phyloP scores from a whole-genome alignment of 2,888 invertebrate genomes.

The Alsophila aescularia region DNA sequence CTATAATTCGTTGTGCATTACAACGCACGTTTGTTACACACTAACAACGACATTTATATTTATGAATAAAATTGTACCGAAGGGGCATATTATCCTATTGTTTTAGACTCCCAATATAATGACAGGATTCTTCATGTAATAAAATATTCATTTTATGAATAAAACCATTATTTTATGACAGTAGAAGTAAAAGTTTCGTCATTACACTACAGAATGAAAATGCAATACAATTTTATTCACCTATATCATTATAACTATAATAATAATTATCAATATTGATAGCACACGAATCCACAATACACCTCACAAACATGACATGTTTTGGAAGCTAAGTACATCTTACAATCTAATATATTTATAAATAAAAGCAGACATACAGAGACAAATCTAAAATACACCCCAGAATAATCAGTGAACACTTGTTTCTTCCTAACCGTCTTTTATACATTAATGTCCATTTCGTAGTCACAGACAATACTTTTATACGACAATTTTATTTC shows the following conservation, averaged over 20 bases:
- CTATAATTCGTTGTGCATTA: conserved; percentile 65
- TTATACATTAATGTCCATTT: conserved; percentile 41
- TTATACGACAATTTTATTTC: conserved; percentile 15
- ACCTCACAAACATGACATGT: conserved; percentile 45
- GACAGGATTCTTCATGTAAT: too few species aligned
- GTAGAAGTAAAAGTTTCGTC: too few species aligned
- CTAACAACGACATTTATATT: conserved; percentile 44
- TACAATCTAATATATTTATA: conserved; percentile 32
- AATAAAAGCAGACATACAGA: conserved; percentile 37
- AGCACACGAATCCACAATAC: conserved; percentile 60
- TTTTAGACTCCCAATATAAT: too few species aligned
- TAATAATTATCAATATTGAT: conserved; percentile 48
- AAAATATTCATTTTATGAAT: too few species aligned
- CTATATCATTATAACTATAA: conserved; percentile 29
- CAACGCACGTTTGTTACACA: conserved; percentile 51
- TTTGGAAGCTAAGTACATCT: conserved; percentile 65
- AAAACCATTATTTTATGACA: too few species aligned
- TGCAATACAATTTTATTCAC: conserved; percentile 29
- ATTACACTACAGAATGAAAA: background rate
- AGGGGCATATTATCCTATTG: too few species aligned
- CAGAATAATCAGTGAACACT: conserved; percentile 36
- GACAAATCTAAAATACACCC: conserved; percentile 19
- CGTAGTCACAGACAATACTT: conserved; percentile 49
- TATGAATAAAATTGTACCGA: conserved; percentile 52
- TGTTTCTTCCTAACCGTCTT: conserved; percentile 27